Percentiles rank a stretch among this genome's conserved stretches.
Conservation (phyloP, 1,140 invertebrate genomes). For the Theocolax elegans region DNA sequence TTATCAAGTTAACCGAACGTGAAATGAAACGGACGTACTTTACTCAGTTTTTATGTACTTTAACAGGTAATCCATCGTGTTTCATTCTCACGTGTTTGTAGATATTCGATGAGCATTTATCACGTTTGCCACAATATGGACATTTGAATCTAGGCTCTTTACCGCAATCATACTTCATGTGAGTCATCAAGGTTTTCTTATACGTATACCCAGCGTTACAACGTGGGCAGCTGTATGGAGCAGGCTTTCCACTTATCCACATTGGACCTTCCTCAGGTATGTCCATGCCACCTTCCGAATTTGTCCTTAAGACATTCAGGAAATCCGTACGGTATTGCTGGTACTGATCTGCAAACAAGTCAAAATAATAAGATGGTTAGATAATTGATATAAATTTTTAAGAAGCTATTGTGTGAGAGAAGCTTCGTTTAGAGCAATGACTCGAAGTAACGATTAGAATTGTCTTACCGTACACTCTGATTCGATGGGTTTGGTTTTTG, state of each 20-base stretch:
- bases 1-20: too few species aligned
- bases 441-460: too few species aligned
- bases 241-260: conserved; percentile 43
- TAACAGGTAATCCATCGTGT: conserved; percentile 57
- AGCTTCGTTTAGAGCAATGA: too few species aligned
- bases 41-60: conserved; percentile 51
- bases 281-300: conserved; percentile 13
- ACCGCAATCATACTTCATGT: conserved; percentile 79
- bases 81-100: conserved; percentile 61
- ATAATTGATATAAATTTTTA: neutral
- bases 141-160: conserved; percentile 77
- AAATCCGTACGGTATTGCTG: conserved; percentile 43
- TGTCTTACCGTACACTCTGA: neutral
- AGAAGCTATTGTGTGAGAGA: neutral
- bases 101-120: conserved; percentile 66
- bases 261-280: conserved; percentile 50
- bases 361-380: conserved; percentile 36
- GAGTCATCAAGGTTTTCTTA: conserved; percentile 69
- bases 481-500: neutral
- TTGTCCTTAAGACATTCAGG: conserved; percentile 47
- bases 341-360: conserved; percentile 56
- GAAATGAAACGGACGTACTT: too few species aligned
- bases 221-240: conserved; percentile 57
- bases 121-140: conserved; percentile 68
- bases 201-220: conserved; percentile 61